Percentiles rank a stretch among this genome's conserved stretches.
Evolutionary conservation across 30 jellyfish, hydroid and myxozoan species (phyloP).

Genomic region (Pseudorhiza aurosa): DNA sequence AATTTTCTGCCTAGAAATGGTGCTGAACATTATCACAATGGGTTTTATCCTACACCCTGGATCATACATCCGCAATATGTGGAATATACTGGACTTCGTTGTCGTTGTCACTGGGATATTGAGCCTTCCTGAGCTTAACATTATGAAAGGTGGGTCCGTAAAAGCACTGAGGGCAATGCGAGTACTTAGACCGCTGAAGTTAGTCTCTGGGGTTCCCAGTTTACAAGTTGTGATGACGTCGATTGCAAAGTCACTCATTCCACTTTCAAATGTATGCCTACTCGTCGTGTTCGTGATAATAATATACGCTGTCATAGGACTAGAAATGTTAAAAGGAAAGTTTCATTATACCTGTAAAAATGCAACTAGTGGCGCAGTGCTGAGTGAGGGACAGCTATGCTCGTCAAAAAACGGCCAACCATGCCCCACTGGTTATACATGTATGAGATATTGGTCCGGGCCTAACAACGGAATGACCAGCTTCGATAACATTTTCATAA

Average conservation of each 20-base stretch:
- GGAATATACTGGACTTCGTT: slow-evolving; percentile 90
- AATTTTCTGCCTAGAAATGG: slow-evolving; percentile 78
- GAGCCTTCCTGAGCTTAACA: slow-evolving; percentile 61
- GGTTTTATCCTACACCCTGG: slow-evolving; percentile 96
- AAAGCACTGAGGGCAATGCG: slow-evolving; percentile 87
- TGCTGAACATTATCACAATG: slow-evolving; percentile 75
- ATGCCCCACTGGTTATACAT: slow-evolving; percentile 77
- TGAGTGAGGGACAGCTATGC: slow-evolving; percentile 55
- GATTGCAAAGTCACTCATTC: slow-evolving; percentile 77
- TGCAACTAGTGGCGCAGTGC: slow-evolving; percentile 35
- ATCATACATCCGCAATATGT: slow-evolving; percentile 79
- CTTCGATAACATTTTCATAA: slow-evolving; percentile 74
- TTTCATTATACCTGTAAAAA: slow-evolving; percentile 80
- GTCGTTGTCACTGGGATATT: slow-evolving; percentile 92
- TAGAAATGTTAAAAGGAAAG: slow-evolving; percentile 64
- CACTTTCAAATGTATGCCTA: slow-evolving; percentile 74
- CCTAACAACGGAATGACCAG: slow-evolving; percentile 85
- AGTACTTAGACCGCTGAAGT: slow-evolving; percentile 85
- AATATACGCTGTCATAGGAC: slow-evolving; percentile 79
- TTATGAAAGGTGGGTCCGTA: slow-evolving; percentile 80
- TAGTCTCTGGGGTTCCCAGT: slow-evolving; percentile 92
- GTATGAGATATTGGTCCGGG: slow-evolving; percentile 82
- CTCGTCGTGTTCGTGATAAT: slow-evolving; percentile 83
- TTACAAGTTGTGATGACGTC: slow-evolving; percentile 92
- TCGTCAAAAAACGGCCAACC: slow-evolving; percentile 47